A percentile compares a stretch with the other conserved stretches of the same genome.
Conservation (phyloP, 2,797 vertebrate species). For the Pogoniulus pusillus region DNA sequence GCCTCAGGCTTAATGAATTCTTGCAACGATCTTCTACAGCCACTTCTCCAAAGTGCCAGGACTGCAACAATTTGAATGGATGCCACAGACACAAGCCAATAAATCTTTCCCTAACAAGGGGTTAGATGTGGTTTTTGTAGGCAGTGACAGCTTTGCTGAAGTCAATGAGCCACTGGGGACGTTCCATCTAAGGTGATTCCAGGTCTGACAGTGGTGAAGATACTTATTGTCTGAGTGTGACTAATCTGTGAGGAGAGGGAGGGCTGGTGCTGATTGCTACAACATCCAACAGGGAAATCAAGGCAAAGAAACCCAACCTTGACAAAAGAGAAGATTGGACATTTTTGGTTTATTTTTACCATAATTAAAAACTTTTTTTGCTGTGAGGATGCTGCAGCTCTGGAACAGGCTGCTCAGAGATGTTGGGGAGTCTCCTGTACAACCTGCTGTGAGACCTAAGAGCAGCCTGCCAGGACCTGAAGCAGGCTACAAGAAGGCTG, state of each 20-base stretch:
- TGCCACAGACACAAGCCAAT: not conserved
- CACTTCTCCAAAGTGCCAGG: not conserved
- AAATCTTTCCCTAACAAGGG: not conserved
- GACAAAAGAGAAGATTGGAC: not conserved
- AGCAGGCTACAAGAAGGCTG: too few species aligned
- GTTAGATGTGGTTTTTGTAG: not conserved
- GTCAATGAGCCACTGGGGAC: not conserved
- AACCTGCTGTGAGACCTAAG: not conserved
- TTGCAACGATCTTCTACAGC: not conserved
- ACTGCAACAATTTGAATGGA: not conserved
- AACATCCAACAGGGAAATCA: conserved; percentile 19
- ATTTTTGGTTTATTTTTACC: not conserved
- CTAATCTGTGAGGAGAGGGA: not conserved
- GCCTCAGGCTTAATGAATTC: not conserved
- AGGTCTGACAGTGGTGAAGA: not conserved
- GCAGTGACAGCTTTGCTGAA: not conserved
- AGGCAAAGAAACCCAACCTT: conserved; percentile 53
- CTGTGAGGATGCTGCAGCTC: not conserved
- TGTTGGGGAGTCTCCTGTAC: not conserved
- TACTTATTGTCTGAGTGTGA: not conserved
- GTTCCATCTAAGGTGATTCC: not conserved
- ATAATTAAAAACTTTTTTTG: not conserved
- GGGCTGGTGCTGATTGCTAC: not conserved
- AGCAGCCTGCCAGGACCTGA: too few species aligned
- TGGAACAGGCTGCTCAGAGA: not conserved